phyloP scores from a whole-genome alignment of 1,140 invertebrate genomes.

The Polypedilum vanderplanki region DNA sequence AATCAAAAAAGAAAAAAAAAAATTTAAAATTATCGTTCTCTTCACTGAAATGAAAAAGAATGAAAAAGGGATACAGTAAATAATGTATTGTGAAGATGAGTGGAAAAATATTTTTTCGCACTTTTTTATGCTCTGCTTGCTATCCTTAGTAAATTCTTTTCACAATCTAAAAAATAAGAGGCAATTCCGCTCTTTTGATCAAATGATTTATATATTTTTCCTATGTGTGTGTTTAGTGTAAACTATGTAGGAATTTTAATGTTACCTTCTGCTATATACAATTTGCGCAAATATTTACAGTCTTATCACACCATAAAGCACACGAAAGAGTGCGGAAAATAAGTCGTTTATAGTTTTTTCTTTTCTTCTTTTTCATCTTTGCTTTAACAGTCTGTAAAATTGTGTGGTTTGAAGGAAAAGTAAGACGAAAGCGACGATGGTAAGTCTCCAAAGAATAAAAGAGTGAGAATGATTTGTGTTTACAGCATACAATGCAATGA shows the following conservation, averaged over 20 bases:
- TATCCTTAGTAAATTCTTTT: not conserved
- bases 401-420: not conserved
- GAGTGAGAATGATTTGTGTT: conserved; percentile 3
- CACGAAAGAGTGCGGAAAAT: conserved; percentile 5
- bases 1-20: too few relatives aligned
- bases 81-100: not conserved
- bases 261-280: not conserved
- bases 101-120: not conserved
- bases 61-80: not conserved
- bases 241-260: conserved; percentile 22
- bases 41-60: not conserved
- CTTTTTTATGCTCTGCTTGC: not conserved
- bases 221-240: conserved; percentile 15
- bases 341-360: conserved; percentile 7
- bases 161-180: not conserved
- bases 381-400: not conserved
- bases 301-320: conserved; percentile 12
- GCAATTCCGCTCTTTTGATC: not conserved
- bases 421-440: too few relatives aligned
- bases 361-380: not conserved
- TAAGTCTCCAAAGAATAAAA: too few relatives aligned
- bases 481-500: not conserved
- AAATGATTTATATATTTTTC: conserved; percentile 29
- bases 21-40: too few relatives aligned
- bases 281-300: not conserved